Base-by-base conservation (phyloP, 2,113 vertebrate genomes). In the Salvator merianae region DNA sequence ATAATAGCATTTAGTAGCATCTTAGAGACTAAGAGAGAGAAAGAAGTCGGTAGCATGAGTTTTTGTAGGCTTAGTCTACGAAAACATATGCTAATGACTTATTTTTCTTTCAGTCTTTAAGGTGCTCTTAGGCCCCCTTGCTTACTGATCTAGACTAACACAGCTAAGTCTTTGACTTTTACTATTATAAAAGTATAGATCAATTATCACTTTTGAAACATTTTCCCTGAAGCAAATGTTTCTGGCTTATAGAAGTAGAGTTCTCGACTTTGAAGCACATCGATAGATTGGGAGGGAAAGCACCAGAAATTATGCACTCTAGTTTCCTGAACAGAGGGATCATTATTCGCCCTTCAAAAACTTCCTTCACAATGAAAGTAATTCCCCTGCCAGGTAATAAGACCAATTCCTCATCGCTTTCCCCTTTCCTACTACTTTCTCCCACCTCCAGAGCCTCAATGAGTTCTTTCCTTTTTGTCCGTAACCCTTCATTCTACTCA, bases 261-360 rank as follows among this genome's bases (percentile, higher is more conserved):
- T 69, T 70, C 68, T 84, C 43, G 34, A 38, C 40, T 75, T 75
- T 75, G 74, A 68, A 76, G 68, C 5, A 69, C 65, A 70, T 59
- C 43, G 53, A 20, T 16, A 63, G 34, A 10, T 30, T 43, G n/a
- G 38, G 38, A 12, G 38, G 55, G 28, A n/a, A 70, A 69, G 28
- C 16, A 55, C 34, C 13, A 24, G 32, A 26, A 70, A 77, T 76
- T 43, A 77, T 59, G 53, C 69, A 69, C 10, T 18, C 28, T 34
- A 26, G 34, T 77, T 77, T 30, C 65, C 36, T 77, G 36, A 50
- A 70, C 82, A 84, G 55, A 18, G 34, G 69, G 82, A 43, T 77
- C n/a, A n/a, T n/a, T n/a, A n/a, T n/a, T 77, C 59, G 10, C 47
- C 50, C 65, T 77, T 47, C 74, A 84, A 84, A 36, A 34, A 7